phyloP scores from a whole-genome alignment of 2,113 vertebrate genomes.

The Buteo buteo region DNA sequence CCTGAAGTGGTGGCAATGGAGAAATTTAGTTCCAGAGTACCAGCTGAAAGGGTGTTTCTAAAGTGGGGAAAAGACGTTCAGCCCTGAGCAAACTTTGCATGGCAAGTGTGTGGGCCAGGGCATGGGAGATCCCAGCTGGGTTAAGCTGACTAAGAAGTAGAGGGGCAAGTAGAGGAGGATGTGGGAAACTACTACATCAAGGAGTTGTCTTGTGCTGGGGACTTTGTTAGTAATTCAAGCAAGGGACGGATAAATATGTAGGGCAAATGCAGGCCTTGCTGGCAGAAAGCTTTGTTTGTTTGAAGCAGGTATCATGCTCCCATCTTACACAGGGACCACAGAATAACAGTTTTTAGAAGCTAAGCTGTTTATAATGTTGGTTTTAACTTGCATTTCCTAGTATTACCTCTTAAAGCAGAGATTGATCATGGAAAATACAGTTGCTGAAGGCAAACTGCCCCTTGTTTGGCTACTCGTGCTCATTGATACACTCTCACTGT shows the following conservation, averaged over 20 bases:
- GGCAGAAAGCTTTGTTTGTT: not conserved
- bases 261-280: rapidly evolving
- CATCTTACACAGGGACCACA: rapidly evolving
- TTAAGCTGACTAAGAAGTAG: not conserved
- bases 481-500: rapidly evolving
- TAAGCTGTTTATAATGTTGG: too few species aligned
- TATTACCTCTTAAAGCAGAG: not conserved
- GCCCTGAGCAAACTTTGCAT: not conserved
- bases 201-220: not conserved
- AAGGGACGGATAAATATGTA: not conserved
- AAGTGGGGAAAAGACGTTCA: not conserved
- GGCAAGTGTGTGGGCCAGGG: not conserved
- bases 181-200: not conserved
- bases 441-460: not conserved
- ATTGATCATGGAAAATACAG: not conserved
- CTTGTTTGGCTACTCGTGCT: not conserved
- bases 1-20: not conserved
- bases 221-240: not conserved
- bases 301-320: rapidly evolving
- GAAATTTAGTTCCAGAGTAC: not conserved
- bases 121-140: not conserved
- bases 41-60: not conserved
- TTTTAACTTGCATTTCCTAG: not conserved
- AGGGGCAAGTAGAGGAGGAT: not conserved
- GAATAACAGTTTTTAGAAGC: not conserved